phyloP scores from a whole-genome alignment of 2,888 invertebrate species.

The Dexiosoma caninum region DNA sequence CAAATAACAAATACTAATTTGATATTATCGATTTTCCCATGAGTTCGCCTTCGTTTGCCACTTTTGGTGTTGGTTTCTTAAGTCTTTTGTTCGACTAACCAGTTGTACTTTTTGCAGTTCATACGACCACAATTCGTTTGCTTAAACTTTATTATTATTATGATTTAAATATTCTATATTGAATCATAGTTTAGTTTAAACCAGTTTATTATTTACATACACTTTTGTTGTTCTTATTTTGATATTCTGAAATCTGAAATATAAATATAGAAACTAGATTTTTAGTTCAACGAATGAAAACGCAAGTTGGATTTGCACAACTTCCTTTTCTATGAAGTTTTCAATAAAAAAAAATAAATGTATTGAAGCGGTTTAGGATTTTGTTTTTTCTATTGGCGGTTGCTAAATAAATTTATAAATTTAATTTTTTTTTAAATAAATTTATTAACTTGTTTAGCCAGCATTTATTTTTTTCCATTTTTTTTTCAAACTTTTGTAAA shows the following conservation, averaged over 20 bases:
- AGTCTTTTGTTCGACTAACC: constrained; percentile 41
- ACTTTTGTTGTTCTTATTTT: not conserved
- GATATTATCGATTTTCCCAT: constrained; percentile 18
- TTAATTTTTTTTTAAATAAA: constrained; percentile 7
- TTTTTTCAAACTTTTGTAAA: constrained; percentile 20
- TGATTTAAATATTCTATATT: constrained; percentile 23
- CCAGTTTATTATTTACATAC: constrained; percentile 47
- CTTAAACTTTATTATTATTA: not conserved
- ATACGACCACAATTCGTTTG: not conserved
- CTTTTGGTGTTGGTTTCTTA: constrained; percentile 33
- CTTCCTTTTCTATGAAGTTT: constrained; percentile 53
- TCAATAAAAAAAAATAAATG: not conserved
- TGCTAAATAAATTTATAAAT: constrained; percentile 16
- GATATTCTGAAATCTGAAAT: too few relatives aligned
- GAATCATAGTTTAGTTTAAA: constrained; percentile 43
- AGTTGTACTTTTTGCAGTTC: not conserved
- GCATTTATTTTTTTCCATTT: too few relatives aligned
- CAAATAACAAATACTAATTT: not conserved
- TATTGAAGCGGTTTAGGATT: not conserved
- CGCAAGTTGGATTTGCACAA: constrained; percentile 49
- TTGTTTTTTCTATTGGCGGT: constrained; percentile 5
- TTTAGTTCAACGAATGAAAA: constrained; percentile 39
- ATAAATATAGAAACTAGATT: constrained; percentile 50
- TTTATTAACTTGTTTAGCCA: constrained; percentile 55
- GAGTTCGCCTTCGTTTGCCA: constrained; percentile 28